A percentile compares a stretch with the other conserved stretches of the same genome.
Evolutionary conservation across 2,113 vertebrate genomes (phyloP).

Genomic region (Gavia stellata): DNA sequence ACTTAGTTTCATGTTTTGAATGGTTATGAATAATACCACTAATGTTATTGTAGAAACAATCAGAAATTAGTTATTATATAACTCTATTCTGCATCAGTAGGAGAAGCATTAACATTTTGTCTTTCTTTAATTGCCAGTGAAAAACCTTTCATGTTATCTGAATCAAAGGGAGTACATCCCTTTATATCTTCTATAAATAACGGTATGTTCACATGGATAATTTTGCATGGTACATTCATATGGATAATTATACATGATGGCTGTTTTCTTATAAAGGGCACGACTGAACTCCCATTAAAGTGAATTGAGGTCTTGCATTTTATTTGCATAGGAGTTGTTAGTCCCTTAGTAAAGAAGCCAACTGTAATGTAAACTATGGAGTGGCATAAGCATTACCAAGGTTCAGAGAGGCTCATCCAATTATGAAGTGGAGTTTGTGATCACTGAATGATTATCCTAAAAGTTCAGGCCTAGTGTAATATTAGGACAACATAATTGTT

Average conservation of each 20-base stretch:
- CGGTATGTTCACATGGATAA: not conserved
- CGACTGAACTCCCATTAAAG: not conserved
- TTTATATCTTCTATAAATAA: conserved; percentile 3
- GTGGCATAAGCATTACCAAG: not conserved
- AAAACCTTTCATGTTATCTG: not conserved
- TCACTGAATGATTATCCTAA: not conserved
- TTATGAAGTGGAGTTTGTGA: not conserved
- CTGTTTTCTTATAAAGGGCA: conserved; percentile 14
- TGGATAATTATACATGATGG: not conserved
- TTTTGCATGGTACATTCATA: not conserved
- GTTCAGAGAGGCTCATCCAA: not conserved
- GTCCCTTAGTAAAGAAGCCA: not conserved
- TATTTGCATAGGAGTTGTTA: not conserved
- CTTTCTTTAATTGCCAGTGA: not conserved
- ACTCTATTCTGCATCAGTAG: not conserved
- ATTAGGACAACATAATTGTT: not conserved
- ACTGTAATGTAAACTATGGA: not conserved
- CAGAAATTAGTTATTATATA: not conserved
- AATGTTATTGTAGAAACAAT: not conserved
- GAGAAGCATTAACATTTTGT: not conserved
- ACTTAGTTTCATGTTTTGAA: not conserved
- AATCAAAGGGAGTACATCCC: not conserved
- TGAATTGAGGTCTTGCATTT: not conserved
- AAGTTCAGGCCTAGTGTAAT: not conserved
- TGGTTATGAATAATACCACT: not conserved